Base-by-base conservation (phyloP, 2,797 vertebrate species). In the Paedocypris micromegethes region DNA sequence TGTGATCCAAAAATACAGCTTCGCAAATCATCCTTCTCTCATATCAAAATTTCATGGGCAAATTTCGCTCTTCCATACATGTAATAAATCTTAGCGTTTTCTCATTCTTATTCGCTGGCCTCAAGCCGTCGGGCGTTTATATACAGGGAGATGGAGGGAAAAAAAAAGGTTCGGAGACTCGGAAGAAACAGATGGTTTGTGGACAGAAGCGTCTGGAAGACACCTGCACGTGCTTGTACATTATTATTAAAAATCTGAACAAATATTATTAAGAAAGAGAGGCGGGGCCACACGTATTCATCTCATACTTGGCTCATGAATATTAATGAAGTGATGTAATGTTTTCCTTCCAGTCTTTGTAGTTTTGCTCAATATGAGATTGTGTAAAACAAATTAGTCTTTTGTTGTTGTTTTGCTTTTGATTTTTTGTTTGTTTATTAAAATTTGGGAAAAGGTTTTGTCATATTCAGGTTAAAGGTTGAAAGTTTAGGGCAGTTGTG, bases 61-160 rank as follows among this genome's bases (percentile, higher is more conserved):
- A 48, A 54, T 55, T 62, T 55, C 45, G 51, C 45, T 48, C n/a
- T 69, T 49, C 67, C 62, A 42, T 54, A 62, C 51, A 55, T 54
- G 49, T 69, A 54, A 69, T 69, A 61, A 69, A 54, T 61, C 67
- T 47, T 41, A 55, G n/a, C 9, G 3, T 5, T 64, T 42, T 48
- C 50, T 61, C 67, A 55, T 69, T 69, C 50, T 69, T 59, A 55
- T 69, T 69, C 44, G 9, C 45, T 55, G 47, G n/a, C 67, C 67
- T 48, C 58, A 9, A 62, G 67, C 67, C 23, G 6, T 69, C 8
- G 60, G 67, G 43, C 58, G 62, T 69, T 69, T 69, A 69, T 62
- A n/a, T 69, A 69, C 38, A 0, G 5, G 5, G 58, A 61, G 51
- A 53, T 54, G 67, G 39, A 49, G 51, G 39, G 58, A 69, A 42